Evolutionary conservation across 1,140 invertebrate genomes (phyloP).

Genomic region (Drosophila nigromelanica): DNA sequence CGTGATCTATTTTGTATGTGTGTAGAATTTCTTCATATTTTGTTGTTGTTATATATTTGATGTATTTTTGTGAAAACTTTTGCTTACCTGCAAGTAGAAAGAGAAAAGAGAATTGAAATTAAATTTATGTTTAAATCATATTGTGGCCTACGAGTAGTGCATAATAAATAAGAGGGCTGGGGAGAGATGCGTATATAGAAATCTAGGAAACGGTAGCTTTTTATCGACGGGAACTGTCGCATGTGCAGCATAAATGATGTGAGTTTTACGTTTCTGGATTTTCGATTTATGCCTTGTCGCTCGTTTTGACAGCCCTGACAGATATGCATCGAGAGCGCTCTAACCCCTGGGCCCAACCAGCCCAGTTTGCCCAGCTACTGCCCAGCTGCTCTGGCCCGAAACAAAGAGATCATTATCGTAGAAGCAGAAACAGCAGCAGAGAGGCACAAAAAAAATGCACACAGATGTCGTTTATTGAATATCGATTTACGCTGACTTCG

Average conservation of each 20-base stretch:
- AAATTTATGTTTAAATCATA: constrained; percentile 29
- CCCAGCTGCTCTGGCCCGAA: constrained; percentile 24
- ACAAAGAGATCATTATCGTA: constrained; percentile 79
- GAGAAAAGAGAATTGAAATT: constrained; percentile 29
- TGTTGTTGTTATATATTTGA: neutral
- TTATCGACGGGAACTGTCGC: constrained; percentile 40
- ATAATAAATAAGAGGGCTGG: constrained; percentile 35
- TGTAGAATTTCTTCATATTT: constrained; percentile 9
- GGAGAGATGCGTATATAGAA: constrained; percentile 27
- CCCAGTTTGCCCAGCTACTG: constrained; percentile 44
- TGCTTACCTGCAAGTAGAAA: constrained; percentile 69
- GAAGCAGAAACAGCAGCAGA: constrained; percentile 16
- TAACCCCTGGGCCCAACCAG: constrained; percentile 16
- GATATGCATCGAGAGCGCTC: constrained; percentile 66
- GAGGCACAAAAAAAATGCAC: constrained; percentile 64
- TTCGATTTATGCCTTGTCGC: constrained; percentile 26
- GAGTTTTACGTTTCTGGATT: constrained; percentile 26
- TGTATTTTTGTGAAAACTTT: constrained; percentile 18
- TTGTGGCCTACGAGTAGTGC: constrained; percentile 27
- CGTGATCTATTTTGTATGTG: constrained; percentile 9
- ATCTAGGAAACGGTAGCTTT: constrained; percentile 26
- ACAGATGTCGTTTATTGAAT: constrained; percentile 83
- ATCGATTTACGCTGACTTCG: constrained; percentile 81
- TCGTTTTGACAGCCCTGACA: constrained; percentile 76
- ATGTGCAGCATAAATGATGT: constrained; percentile 76